Conservation (phyloP, 2,888 invertebrate genomes). For the Acronicta aceris region DNA sequence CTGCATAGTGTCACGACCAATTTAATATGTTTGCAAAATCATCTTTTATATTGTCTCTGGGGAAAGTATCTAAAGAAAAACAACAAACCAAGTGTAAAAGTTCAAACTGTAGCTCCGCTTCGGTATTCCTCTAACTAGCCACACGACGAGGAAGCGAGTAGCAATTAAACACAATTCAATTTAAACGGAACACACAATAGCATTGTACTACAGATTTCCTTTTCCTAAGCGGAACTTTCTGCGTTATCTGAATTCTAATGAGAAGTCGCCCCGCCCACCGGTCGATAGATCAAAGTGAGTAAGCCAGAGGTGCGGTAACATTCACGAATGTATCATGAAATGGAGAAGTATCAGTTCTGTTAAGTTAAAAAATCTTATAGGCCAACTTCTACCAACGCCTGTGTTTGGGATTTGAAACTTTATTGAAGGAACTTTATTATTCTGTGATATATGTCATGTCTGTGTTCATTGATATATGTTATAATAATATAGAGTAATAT, state of each 20-base stretch:
- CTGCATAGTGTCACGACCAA: too few relatives aligned
- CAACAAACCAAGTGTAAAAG: background rate
- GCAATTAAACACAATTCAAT: conserved; percentile 51
- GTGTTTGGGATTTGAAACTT: too few relatives aligned
- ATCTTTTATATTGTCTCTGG: background rate
- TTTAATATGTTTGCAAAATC: too few relatives aligned
- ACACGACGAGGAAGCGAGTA: conserved; percentile 45
- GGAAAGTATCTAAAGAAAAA: background rate
- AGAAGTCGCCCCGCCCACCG: conserved; percentile 26
- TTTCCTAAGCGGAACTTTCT: conserved; percentile 58
- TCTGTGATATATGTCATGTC: too few relatives aligned
- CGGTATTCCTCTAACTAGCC: conserved; percentile 18
- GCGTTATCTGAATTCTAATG: conserved; percentile 61
- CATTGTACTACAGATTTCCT: conserved; percentile 60
- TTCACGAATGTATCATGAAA: background rate
- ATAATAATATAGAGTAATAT: too few relatives aligned
- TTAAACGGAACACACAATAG: conserved; percentile 49
- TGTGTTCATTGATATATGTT: too few relatives aligned
- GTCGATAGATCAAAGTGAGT: conserved; percentile 31
- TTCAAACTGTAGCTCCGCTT: conserved; percentile 17
- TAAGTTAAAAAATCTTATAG: too few relatives aligned
- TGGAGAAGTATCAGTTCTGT: background rate
- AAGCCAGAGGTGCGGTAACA: conserved; percentile 9
- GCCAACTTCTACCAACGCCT: too few relatives aligned
- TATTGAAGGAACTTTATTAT: too few relatives aligned